Conservation (phyloP, 2,888 invertebrate species). For the Hymenopus coronatus region DNA sequence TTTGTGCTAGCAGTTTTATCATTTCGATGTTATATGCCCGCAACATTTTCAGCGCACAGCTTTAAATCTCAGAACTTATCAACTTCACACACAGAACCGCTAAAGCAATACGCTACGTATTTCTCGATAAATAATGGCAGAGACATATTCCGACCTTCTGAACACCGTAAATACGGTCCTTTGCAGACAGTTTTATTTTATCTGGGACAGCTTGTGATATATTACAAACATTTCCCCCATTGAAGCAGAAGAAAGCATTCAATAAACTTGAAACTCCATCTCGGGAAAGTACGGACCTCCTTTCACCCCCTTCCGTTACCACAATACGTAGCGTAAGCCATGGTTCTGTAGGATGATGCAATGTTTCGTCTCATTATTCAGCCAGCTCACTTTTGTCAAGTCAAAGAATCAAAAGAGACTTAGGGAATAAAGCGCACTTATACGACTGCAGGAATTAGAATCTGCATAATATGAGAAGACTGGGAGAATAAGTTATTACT, state of each 20-base stretch:
- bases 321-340: not conserved
- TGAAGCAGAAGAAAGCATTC: not conserved
- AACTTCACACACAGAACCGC: not conserved
- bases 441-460: not conserved
- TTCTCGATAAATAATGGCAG: not conserved
- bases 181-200: slow-evolving; percentile 5
- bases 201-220: not conserved
- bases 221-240: not conserved
- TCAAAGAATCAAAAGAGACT: not conserved
- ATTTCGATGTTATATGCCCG: too few relatives aligned
- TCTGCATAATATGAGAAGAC: not conserved
- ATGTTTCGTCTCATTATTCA: not conserved
- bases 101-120: not conserved
- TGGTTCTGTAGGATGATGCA: not conserved
- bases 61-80: not conserved
- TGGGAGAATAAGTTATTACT: too few relatives aligned
- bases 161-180: not conserved
- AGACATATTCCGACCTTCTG: not conserved
- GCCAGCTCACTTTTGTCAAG: not conserved
- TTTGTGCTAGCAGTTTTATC: too few relatives aligned
- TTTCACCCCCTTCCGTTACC: not conserved
- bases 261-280: not conserved
- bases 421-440: not conserved
- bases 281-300: not conserved
- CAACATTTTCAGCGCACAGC: not conserved